phyloP scores from a whole-genome alignment of 2,888 invertebrate species.

The Ashinkailepas kermadecensis region DNA sequence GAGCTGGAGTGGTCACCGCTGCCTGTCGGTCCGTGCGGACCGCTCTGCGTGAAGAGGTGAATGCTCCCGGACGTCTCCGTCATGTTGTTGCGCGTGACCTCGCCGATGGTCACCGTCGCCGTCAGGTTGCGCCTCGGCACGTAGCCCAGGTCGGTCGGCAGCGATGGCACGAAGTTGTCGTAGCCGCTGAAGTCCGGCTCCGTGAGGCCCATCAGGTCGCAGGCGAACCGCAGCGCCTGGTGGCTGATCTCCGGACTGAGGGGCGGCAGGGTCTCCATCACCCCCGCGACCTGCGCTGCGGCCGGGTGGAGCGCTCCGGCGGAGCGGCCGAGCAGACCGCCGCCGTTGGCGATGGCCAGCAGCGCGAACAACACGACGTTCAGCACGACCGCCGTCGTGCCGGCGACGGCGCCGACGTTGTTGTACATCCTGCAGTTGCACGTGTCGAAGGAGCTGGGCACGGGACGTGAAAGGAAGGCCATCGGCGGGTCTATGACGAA shows the following conservation, averaged over 20 bases:
- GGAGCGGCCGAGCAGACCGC: background rate
- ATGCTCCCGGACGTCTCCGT: background rate
- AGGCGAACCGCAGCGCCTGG: slow-evolving; percentile 11
- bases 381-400: background rate
- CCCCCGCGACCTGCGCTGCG: no score
- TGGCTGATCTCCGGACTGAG: slow-evolving; percentile 17
- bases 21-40: no score
- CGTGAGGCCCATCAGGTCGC: slow-evolving; percentile 12
- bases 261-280: background rate
- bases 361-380: slow-evolving; percentile 3
- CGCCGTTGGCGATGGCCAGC: background rate
- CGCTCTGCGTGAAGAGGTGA: no score
- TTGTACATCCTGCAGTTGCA: background rate
- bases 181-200: background rate
- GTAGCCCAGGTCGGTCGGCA: background rate
- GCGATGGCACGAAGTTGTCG: background rate
- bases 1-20: no score
- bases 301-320: background rate
- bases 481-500: background rate
- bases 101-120: background rate
- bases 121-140: background rate
- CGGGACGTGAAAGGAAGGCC: background rate
- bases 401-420: slow-evolving; percentile 7
- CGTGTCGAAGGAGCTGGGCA: background rate
- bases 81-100: background rate